Evolutionary conservation across 2,113 vertebrate species (phyloP).

Genomic region (Numida meleagris): DNA sequence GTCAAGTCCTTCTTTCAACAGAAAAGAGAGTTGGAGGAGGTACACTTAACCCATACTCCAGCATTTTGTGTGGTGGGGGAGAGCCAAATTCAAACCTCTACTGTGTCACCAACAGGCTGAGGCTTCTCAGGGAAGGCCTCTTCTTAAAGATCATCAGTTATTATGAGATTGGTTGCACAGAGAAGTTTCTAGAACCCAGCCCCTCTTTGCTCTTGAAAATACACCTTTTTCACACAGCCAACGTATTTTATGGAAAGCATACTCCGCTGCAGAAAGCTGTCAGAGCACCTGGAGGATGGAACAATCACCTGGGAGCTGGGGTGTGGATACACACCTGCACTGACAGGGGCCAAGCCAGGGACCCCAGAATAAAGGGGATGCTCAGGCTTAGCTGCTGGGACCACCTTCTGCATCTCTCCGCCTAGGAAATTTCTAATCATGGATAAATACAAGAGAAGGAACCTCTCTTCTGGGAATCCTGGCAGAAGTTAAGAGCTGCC

Average conservation of each 20-base stretch:
- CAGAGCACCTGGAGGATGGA: not conserved
- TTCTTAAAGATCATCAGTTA: not conserved
- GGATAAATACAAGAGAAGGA: not conserved
- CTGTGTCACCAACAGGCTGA: not conserved
- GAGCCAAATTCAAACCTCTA: not conserved
- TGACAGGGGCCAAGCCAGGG: not conserved
- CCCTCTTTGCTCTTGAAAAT: not conserved
- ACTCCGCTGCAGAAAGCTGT: not conserved
- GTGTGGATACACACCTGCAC: not conserved
- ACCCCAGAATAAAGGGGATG: not conserved
- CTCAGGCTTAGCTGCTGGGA: not conserved
- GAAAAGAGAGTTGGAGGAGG: not conserved
- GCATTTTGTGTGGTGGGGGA: not conserved
- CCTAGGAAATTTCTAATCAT: not conserved
- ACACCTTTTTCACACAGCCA: not conserved
- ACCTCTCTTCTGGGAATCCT: not conserved
- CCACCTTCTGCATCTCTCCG: accelerated
- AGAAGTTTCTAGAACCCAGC: not conserved
- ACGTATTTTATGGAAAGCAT: not conserved
- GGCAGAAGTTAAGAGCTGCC: not conserved
- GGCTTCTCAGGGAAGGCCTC: not conserved
- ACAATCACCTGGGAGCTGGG: not conserved
- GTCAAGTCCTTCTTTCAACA: not conserved
- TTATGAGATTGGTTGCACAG: not conserved
- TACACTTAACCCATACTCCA: not conserved